Percentiles rank a stretch among this genome's conserved stretches.
Evolutionary conservation across 2,113 vertebrate species (phyloP).

Genomic region (Furnarius figulus): DNA sequence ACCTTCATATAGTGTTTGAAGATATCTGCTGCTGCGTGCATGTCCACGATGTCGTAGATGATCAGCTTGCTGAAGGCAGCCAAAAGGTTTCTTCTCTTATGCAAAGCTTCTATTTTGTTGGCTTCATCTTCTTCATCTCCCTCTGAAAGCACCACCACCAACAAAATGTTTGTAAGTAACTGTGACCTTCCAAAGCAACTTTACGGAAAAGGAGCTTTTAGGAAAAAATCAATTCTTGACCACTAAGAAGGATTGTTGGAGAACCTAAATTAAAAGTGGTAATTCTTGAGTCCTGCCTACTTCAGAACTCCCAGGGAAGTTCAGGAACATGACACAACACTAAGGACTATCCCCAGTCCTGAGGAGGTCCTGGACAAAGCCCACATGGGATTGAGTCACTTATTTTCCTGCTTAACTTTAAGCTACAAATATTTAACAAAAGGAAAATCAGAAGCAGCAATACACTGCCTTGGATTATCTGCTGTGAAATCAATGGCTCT

Average conservation of each 20-base stretch:
- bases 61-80: slow-evolving; percentile 99
- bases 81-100: slow-evolving; percentile 97
- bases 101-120: slow-evolving; percentile 99
- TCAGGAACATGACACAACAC: not conserved
- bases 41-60: slow-evolving; percentile 98
- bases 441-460: not conserved
- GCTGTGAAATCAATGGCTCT: not conserved
- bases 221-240: not conserved
- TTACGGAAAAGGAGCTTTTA: not conserved
- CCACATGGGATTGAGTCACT: not conserved
- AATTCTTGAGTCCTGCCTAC: not conserved
- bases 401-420: not conserved
- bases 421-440: not conserved
- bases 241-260: not conserved
- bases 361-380: not conserved
- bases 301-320: not conserved
- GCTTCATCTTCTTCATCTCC: slow-evolving; percentile 99
- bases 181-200: not conserved
- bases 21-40: slow-evolving; percentile 98
- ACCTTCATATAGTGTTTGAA: slow-evolving; percentile 99
- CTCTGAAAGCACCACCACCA: slow-evolving; percentile 76
- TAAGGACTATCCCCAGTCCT: not conserved
- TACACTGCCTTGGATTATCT: not conserved
- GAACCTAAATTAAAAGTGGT: not conserved
- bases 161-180: not conserved